phyloP scores from a whole-genome alignment of 1,140 invertebrate genomes.

The Phymorhynchus buccinoides region DNA sequence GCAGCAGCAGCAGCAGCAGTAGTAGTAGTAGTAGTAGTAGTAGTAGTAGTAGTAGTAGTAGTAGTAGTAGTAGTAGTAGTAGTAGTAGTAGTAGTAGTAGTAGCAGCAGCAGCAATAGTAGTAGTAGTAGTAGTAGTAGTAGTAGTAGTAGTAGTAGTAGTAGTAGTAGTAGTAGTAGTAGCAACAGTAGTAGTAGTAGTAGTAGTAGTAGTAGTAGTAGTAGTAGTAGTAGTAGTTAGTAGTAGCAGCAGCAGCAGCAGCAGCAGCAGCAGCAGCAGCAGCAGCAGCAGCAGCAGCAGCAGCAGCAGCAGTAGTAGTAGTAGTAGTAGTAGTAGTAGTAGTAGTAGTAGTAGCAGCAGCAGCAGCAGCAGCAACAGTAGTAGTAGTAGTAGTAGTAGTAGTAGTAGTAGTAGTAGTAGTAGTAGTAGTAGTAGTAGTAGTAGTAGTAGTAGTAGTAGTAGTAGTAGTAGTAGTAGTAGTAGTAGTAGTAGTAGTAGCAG shows the following conservation, averaged over 20 bases:
- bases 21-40: slow-evolving; percentile 16
- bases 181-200: slow-evolving; percentile 1
- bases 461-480: slow-evolving; percentile 37
- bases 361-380: no score
- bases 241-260: no score
- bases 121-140: slow-evolving; percentile 16
- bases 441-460: slow-evolving; percentile 41
- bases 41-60: slow-evolving; percentile 17
- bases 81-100: slow-evolving; percentile 16
- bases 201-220: slow-evolving; percentile 12
- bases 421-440: slow-evolving; percentile 40
- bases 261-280: no score
- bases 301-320: slow-evolving; percentile 1
- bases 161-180: slow-evolving; percentile 17
- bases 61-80: slow-evolving; percentile 16
- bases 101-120: background rate
- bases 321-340: slow-evolving; percentile 27
- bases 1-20: slow-evolving; percentile 2
- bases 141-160: slow-evolving; percentile 16
- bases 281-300: no score
- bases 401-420: slow-evolving; percentile 42
- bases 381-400: slow-evolving; percentile 42
- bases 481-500: slow-evolving; percentile 37
- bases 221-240: no score
- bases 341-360: slow-evolving; percentile 20